Evolutionary conservation across 2,797 vertebrate genomes (phyloP).

Genomic region (Dermochelys coriacea): DNA sequence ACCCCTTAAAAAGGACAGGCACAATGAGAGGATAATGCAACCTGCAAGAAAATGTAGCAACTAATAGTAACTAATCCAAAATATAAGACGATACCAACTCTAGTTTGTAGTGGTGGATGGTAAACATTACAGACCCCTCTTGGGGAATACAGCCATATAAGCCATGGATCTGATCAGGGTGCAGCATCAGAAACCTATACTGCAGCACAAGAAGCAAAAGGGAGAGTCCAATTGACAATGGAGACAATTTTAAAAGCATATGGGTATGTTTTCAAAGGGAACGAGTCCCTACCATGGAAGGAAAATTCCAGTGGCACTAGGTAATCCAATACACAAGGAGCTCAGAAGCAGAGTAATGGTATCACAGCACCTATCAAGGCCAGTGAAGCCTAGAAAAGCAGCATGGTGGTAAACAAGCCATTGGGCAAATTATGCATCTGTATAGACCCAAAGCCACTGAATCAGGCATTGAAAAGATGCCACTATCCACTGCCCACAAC

Average conservation of each 20-base stretch:
- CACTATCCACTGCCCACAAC: not conserved
- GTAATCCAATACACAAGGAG: not conserved
- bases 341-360: not conserved
- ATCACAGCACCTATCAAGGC: not conserved
- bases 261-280: not conserved
- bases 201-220: not conserved
- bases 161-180: not conserved
- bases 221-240: not conserved
- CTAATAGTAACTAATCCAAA: not conserved
- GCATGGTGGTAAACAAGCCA: not conserved
- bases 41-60: not conserved
- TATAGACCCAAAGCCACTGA: not conserved
- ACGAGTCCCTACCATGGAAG: not conserved
- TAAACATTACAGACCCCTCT: not conserved
- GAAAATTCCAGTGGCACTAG: not conserved
- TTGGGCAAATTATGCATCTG: not conserved
- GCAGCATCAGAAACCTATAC: not conserved
- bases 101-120: not conserved
- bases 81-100: not conserved
- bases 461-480: not conserved
- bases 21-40: not conserved
- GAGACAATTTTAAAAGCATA: not conserved
- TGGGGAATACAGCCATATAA: not conserved
- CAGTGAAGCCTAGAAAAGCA: not conserved
- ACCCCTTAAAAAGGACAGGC: not conserved